Evolutionary conservation across 2,888 invertebrate species (phyloP).

Genomic region (Ecliptopera silaceata): DNA sequence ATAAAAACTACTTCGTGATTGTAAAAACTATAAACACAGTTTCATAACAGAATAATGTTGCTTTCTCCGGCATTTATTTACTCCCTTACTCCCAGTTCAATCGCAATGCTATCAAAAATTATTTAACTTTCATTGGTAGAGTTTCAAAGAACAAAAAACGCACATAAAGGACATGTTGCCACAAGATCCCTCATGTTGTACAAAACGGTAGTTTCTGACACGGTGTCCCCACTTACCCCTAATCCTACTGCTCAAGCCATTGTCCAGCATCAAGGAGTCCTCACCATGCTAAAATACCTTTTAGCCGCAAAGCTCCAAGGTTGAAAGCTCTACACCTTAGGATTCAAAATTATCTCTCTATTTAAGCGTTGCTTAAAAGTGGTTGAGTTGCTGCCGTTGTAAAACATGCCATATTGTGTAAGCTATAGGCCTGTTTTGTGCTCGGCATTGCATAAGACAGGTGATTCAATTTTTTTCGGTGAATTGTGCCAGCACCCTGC

Average conservation of each 20-base stretch:
- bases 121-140: constrained; percentile 5
- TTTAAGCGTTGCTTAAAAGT: constrained; percentile 58
- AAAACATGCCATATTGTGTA: constrained; percentile 41
- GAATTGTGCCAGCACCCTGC: constrained; percentile 56
- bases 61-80: constrained; percentile 31
- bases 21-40: constrained; percentile 7
- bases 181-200: constrained; percentile 36
- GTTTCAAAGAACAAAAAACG: constrained; percentile 8
- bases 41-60: constrained; percentile 18
- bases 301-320: constrained; percentile 39
- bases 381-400: constrained; percentile 31
- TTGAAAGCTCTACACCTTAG: constrained; percentile 37
- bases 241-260: constrained; percentile 57
- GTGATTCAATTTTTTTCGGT: constrained; percentile 61
- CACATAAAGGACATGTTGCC: constrained; percentile 46
- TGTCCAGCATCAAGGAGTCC: constrained; percentile 45
- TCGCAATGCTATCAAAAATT: constrained; percentile 41
- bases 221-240: constrained; percentile 56
- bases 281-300: constrained; percentile 41
- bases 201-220: constrained; percentile 54
- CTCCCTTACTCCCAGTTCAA: constrained; percentile 57
- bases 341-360: constrained; percentile 58
- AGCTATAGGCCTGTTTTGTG: constrained; percentile 42
- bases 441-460: constrained; percentile 42
- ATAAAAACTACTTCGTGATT: constrained; percentile 3